Evolutionary conservation across 2,797 vertebrate species (phyloP).

Genomic region (Sebastes jordani): DNA sequence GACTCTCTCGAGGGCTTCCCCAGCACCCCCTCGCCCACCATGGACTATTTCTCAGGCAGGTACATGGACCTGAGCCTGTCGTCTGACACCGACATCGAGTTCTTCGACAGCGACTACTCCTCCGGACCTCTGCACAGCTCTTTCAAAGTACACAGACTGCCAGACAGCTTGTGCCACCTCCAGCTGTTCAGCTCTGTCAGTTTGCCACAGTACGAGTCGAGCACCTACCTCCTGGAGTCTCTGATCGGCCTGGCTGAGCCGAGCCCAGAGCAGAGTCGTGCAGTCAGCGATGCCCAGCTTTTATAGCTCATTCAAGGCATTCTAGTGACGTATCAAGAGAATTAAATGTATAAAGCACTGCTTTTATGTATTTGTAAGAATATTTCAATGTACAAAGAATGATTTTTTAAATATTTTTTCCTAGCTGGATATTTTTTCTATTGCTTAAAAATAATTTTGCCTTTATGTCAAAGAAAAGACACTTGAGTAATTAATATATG

Average conservation of each 20-base stretch:
- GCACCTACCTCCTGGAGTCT: conserved; percentile 90
- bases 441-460: conserved; percentile 31
- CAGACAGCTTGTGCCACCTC: conserved; percentile 81
- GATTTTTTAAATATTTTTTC: conserved; percentile 46
- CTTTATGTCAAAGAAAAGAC: conserved; percentile 44
- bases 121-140: conserved; percentile 88
- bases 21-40: conserved; percentile 66
- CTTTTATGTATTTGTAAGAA: conserved; percentile 56
- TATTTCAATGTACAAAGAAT: conserved; percentile 49
- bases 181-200: conserved; percentile 82
- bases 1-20: conserved; percentile 72
- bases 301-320: conserved; percentile 76
- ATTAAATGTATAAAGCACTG: conserved; percentile 42
- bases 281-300: conserved; percentile 79
- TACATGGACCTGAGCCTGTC: conserved; percentile 91
- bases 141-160: conserved; percentile 83
- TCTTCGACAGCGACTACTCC: conserved; percentile 91
- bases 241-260: conserved; percentile 88
- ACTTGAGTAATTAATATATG: conserved; percentile 45
- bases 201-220: conserved; percentile 83
- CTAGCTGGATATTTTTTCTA: conserved; percentile 47
- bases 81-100: conserved; percentile 91
- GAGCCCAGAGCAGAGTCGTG: conserved; percentile 69
- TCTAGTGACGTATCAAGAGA: background rate
- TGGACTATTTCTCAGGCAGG: conserved; percentile 80